These are phyloP conservation scores for Cryptoprocta ferox DNA, from an alignment of 2,797 vertebrate species.

Conservation along the genomic window DNA sequence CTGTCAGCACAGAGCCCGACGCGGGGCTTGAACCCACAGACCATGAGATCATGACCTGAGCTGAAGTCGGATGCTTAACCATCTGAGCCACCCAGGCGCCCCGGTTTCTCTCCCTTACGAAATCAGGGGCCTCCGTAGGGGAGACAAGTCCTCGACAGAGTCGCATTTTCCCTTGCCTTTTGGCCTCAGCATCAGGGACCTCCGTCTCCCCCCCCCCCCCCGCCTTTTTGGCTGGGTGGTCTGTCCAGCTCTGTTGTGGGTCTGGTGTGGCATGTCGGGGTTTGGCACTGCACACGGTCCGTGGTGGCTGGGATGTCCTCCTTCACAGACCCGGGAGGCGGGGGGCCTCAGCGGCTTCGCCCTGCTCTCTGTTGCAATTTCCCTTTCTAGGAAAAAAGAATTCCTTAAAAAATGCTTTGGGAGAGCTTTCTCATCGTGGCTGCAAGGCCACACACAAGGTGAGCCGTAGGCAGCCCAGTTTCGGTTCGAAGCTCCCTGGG, in stretches of 20 bases:
- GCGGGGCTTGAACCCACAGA: too few species aligned
- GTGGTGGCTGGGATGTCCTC: rapidly evolving
- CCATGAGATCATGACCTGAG: too few species aligned
- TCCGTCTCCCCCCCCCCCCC: neutral
- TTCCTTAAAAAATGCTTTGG: neutral
- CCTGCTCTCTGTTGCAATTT: neutral
- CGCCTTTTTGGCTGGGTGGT: neutral
- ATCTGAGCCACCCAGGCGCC: too few species aligned
- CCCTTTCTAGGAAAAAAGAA: neutral
- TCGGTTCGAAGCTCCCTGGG: neutral
- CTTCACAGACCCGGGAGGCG: neutral
- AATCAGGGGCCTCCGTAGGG: neutral
- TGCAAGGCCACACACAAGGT: neutral
- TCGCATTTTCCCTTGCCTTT: neutral
- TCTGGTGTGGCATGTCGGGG: neutral
- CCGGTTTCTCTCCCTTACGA: neutral
- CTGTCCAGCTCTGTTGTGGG: neutral
- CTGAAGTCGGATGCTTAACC: too few species aligned
- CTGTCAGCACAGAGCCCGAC: too few species aligned
- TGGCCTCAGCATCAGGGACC: neutral
- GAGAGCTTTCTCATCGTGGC: neutral
- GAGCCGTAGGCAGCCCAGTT: neutral
- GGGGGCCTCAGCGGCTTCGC: neutral
- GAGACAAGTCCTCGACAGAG: neutral
- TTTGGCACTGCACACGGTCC: neutral